These are phyloP conservation scores for Gnathonemus longibarbis DNA, from an alignment of 2,113 vertebrate species.

Conservation along the genomic window DNA sequence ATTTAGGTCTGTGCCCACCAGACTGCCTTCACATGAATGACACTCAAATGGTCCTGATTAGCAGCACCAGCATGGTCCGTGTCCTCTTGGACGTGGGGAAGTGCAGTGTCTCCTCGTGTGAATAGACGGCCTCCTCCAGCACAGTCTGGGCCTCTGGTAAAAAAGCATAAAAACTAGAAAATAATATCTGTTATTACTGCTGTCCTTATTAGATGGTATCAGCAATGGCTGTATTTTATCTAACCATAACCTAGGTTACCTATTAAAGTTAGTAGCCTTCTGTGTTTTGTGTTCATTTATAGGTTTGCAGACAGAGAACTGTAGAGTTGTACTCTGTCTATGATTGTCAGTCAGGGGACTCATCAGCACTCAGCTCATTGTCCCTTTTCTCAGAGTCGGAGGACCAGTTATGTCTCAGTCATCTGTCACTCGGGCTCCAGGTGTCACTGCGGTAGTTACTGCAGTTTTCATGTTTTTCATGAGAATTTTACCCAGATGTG, in stretches of 20 bases:
- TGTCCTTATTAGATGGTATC: not conserved
- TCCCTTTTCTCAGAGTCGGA: not conserved
- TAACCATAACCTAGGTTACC: not conserved
- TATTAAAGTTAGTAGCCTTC: not conserved
- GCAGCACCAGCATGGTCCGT: not conserved
- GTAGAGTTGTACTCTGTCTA: not conserved
- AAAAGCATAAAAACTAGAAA: not conserved
- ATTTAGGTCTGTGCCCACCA: not conserved
- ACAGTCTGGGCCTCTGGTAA: not conserved
- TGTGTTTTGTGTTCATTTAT: not conserved
- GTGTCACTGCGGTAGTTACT: not conserved
- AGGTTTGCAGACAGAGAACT: not conserved
- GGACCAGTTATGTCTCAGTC: not conserved
- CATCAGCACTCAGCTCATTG: not conserved
- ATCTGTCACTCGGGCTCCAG: constrained; percentile 32
- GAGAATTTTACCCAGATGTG: constrained; percentile 1
- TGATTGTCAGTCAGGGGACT: not conserved
- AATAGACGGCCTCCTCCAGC: not conserved
- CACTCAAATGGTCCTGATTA: not conserved
- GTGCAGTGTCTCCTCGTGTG: not conserved
- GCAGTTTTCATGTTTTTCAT: not conserved
- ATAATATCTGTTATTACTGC: not conserved
- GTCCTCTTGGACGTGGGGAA: not conserved
- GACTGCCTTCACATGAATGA: not conserved
- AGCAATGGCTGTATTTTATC: not conserved